A percentile compares a stretch with the other conserved stretches of the same genome.
phyloP scores from a whole-genome alignment of 2,797 vertebrate genomes.

The Anguilla anguilla region DNA sequence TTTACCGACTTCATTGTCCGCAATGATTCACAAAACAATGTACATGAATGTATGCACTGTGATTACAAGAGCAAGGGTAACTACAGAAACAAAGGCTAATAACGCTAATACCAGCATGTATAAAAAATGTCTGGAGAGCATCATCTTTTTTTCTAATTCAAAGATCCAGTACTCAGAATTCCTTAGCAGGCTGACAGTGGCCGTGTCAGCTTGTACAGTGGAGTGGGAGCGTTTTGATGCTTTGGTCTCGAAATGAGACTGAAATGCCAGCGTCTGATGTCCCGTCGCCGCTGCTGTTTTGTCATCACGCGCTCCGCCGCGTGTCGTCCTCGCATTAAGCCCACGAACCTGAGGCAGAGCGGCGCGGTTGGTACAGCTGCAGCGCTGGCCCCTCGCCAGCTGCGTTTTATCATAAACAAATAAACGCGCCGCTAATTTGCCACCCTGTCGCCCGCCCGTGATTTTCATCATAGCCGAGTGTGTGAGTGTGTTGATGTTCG shows the following conservation, averaged over 20 bases:
- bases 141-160: background rate
- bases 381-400: background rate
- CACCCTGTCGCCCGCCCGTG: background rate
- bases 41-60: background rate
- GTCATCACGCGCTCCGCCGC: background rate
- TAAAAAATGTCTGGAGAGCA: background rate
- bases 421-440: background rate
- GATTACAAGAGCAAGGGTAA: background rate
- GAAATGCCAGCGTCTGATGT: background rate
- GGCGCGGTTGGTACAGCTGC: background rate
- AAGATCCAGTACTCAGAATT: background rate
- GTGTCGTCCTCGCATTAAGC: background rate
- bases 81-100: background rate
- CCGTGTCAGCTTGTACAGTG: background rate
- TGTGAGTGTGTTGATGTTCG: background rate
- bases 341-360: background rate
- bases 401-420: slow-evolving; percentile 21
- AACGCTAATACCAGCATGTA: background rate
- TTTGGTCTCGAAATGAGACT: background rate
- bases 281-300: background rate
- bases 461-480: background rate
- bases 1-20: background rate
- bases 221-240: background rate
- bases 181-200: background rate
- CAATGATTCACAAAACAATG: background rate